Percentiles rank a stretch among this genome's conserved stretches.
Evolutionary conservation across 2,797 vertebrate genomes (phyloP).

Genomic region (Furcifer pardalis): DNA sequence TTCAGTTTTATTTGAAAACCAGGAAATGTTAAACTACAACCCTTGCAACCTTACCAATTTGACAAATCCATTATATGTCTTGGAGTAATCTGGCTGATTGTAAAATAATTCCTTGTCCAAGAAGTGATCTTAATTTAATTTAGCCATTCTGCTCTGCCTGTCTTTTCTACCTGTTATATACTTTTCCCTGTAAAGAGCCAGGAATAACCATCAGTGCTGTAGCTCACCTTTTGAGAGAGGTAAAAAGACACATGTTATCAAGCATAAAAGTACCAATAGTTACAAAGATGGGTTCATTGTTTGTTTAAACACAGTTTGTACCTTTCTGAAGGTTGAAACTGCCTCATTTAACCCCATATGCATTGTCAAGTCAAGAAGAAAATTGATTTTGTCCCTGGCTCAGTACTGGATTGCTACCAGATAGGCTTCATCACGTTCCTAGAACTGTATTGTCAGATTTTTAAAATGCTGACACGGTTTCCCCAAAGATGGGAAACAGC

Average conservation of each 20-base stretch:
- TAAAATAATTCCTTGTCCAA: slow-evolving; percentile 22
- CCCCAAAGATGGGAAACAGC: slow-evolving; percentile 53
- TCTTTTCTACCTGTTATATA: slow-evolving; percentile 32
- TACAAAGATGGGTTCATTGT: not conserved
- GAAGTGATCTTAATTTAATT: slow-evolving; percentile 35
- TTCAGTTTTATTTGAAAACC: not conserved
- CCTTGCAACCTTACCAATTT: slow-evolving; percentile 34
- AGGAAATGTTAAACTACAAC: slow-evolving; percentile 21
- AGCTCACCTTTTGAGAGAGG: slow-evolving; percentile 39
- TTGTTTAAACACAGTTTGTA: slow-evolving; percentile 9
- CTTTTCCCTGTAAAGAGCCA: not conserved
- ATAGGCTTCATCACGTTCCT: slow-evolving; percentile 31
- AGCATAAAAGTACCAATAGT: slow-evolving; percentile 1
- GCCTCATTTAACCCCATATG: not conserved
- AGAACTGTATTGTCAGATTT: slow-evolving; percentile 60
- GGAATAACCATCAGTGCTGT: not conserved
- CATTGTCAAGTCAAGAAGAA: slow-evolving; percentile 19
- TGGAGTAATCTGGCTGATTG: slow-evolving; percentile 38
- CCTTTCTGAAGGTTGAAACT: slow-evolving; percentile 26
- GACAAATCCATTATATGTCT: slow-evolving; percentile 38
- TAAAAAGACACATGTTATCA: not conserved
- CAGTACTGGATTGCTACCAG: slow-evolving; percentile 16
- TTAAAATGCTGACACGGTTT: slow-evolving; percentile 47
- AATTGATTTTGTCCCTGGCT: not conserved
- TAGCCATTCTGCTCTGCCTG: slow-evolving; percentile 25